phyloP scores from a whole-genome alignment of 2,113 vertebrate genomes.

The Acrocephalus kingi region DNA sequence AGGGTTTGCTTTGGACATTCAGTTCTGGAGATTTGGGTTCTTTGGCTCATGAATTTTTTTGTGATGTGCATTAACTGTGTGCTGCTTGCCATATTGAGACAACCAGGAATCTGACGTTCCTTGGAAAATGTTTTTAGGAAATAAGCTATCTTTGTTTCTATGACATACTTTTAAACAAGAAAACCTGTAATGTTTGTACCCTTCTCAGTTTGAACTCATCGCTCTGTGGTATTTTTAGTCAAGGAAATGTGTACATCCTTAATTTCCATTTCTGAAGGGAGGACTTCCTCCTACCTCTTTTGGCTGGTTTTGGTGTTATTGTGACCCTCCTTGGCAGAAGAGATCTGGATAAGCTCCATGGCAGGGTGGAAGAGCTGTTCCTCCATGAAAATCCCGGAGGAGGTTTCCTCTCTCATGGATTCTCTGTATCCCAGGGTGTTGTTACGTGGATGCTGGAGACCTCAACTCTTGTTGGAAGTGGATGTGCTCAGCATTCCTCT shows the following conservation, averaged over 20 bases:
- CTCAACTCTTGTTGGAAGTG: neutral
- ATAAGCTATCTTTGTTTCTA: neutral
- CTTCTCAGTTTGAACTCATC: neutral
- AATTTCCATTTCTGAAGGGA: neutral
- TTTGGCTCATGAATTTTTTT: neutral
- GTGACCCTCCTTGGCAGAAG: neutral
- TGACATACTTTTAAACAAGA: neutral
- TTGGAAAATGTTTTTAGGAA: neutral
- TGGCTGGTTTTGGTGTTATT: neutral
- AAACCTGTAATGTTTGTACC: neutral
- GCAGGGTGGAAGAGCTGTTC: neutral
- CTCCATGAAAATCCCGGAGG: neutral
- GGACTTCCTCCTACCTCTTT: neutral
- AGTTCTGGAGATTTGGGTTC: neutral
- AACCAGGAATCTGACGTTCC: neutral
- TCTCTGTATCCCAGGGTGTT: neutral
- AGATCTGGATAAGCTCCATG: neutral
- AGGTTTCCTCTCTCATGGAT: neutral
- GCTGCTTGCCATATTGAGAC: neutral
- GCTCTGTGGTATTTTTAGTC: neutral
- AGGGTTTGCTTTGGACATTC: neutral
- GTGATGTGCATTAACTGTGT: neutral
- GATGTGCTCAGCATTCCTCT: neutral
- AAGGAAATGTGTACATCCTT: slow-evolving; percentile 1
- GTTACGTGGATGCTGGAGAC: neutral